Conservation (phyloP, 2,888 invertebrate species). For the Caenorhabditis imperialis region DNA sequence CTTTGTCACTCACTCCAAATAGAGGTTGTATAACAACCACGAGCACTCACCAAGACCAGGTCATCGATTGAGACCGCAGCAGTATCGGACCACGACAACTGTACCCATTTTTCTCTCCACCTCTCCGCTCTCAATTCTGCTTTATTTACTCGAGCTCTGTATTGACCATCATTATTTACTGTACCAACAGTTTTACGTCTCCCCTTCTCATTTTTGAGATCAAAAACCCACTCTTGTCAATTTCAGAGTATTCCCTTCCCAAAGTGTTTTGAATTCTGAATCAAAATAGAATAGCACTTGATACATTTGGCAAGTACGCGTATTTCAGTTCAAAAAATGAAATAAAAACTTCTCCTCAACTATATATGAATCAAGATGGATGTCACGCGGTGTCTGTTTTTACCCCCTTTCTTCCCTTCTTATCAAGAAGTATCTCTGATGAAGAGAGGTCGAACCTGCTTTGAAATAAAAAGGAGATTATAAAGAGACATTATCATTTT, state of each 20-base stretch:
- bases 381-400: constrained; percentile 15
- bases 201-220: neutral
- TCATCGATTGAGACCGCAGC: too few species aligned
- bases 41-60: too few species aligned
- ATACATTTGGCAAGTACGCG: constrained; percentile 34
- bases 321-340: constrained; percentile 20
- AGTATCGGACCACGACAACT: neutral
- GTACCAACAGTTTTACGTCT: constrained; percentile 30
- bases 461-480: constrained; percentile 29
- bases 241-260: constrained; percentile 13
- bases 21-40: too few species aligned
- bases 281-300: constrained; percentile 10
- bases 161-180: constrained; percentile 36
- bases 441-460: constrained; percentile 26
- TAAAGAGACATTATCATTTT: constrained; percentile 29
- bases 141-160: constrained; percentile 46
- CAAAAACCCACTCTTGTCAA: constrained; percentile 4
- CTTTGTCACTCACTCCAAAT: too few species aligned
- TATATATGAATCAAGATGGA: neutral
- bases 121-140: constrained; percentile 29
- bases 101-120: neutral
- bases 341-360: neutral
- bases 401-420: too few species aligned
- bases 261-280: neutral
- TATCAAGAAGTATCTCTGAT: too few species aligned